Evolutionary conservation across 1,140 invertebrate genomes (phyloP), one percentile per base, ranked within the genome.

Genomic region (Brachionus angularis): DNA sequence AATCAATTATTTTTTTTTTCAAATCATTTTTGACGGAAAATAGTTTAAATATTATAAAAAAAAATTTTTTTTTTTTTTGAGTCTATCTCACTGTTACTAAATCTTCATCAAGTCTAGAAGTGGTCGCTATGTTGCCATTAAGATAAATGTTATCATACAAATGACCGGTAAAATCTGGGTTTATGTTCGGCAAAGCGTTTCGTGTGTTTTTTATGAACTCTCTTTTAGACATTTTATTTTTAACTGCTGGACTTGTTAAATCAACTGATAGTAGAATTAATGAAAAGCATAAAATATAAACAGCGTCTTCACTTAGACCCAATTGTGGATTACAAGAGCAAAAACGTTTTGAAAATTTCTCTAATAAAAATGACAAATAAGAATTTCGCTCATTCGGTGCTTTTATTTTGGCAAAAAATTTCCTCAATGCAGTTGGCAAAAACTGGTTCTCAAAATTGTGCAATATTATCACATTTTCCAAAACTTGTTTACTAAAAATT

Each of bases 191-290:
- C 12, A 82, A 75, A 31, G 84, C 84, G 61, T 80, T 76, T 18
- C 82, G 78, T 27, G 83, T 83, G 76, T 85, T 85, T 44, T 83
- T 78, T 74, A 85, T 85, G 73, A 85, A 85, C 74, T 85, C 84
- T 52, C 84, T 74, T 74, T 85, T 85, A 3, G 84, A 85, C 84
- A 85, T 85, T 76, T 85, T 85, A 77, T 85, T 85, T 73, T 84
- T 85, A 27, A 85, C 80, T 71, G 84, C 82, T 50, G 84, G 84
- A 74, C 81, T 83, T 46, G 77, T 76, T 10, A 85, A 77, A 73
- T 85, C 84, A 4, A 84, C 83, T 1, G 83, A 85, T 52, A 85
- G 73, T 78, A 85, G 79, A 62, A 85, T 84, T 62, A 85, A 75
- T 1, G 83, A 84, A 77, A 82, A 85, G 71, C 83, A 85, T 25